Conservation (phyloP, 2,888 invertebrate species). For the Agriopis aurantiaria region DNA sequence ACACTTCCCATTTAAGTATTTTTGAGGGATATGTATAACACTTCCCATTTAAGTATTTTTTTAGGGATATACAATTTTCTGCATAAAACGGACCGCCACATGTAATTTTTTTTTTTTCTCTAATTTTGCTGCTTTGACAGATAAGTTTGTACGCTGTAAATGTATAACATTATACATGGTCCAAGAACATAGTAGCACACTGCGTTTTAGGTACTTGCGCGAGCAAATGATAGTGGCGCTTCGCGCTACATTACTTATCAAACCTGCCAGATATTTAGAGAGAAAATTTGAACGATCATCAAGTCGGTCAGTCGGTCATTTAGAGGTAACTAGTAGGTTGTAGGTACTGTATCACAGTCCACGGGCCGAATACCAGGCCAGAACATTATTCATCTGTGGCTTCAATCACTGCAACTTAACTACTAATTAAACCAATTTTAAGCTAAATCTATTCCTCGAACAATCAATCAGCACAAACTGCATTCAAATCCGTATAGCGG, state of each 20-base stretch:
- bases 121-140: no score
- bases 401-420: constrained; percentile 22
- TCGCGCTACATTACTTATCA: constrained; percentile 28
- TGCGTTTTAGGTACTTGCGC: background rate
- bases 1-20: no score
- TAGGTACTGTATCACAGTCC: constrained; percentile 23
- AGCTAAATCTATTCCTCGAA: constrained; percentile 32
- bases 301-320: constrained; percentile 34
- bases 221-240: constrained; percentile 6
- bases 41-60: no score
- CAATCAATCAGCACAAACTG: constrained; percentile 35
- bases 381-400: constrained; percentile 31
- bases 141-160: no score
- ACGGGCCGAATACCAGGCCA: constrained; percentile 26
- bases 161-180: no score
- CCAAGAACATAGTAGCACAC: no score
- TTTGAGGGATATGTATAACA: no score
- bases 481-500: constrained; percentile 35
- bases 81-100: no score
- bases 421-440: constrained; percentile 29
- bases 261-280: constrained; percentile 27
- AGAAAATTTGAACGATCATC: constrained; percentile 31
- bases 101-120: no score
- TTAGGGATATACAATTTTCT: no score
- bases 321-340: constrained; percentile 26